phyloP scores from a whole-genome alignment of 1,140 invertebrate species.

The Drosophila quadrilineata region DNA sequence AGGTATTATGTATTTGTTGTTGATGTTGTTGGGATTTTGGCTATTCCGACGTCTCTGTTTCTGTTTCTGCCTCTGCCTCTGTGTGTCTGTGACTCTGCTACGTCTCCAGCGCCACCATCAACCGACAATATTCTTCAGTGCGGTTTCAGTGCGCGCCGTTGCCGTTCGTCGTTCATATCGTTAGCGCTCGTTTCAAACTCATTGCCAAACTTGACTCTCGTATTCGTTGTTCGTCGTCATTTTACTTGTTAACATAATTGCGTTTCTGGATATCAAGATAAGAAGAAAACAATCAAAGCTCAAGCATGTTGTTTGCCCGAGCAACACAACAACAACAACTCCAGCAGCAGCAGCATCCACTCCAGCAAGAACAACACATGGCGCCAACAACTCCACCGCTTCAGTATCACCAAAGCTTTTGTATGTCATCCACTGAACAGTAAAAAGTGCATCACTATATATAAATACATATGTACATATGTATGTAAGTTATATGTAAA shows the following conservation, averaged over 20 bases:
- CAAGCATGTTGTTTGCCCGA: constrained; percentile 71
- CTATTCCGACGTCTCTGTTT: constrained; percentile 46
- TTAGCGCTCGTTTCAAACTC: constrained; percentile 63
- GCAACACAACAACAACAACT: constrained; percentile 42
- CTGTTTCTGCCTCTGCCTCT: constrained; percentile 16
- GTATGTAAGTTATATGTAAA: background rate
- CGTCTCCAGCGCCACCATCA: too few species aligned
- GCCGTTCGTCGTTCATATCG: constrained; percentile 58
- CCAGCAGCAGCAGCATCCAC: constrained; percentile 28
- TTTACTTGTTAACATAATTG: constrained; percentile 50
- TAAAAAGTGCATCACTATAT: background rate
- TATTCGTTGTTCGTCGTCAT: too few species aligned
- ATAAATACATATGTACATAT: background rate
- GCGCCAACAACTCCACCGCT: constrained; percentile 20
- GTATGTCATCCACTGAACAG: constrained; percentile 52
- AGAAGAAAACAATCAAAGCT: too few species aligned
- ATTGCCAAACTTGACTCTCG: too few species aligned
- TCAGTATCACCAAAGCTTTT: constrained; percentile 46
- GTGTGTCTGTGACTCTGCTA: too few species aligned
- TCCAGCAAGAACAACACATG: constrained; percentile 37
- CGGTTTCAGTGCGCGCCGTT: constrained; percentile 55
- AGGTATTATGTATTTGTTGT: too few species aligned
- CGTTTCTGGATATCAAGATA: constrained; percentile 40
- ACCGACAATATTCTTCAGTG: constrained; percentile 66
- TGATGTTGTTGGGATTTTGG: too few species aligned